Base-by-base conservation (phyloP, 2,797 vertebrate genomes). In the Mus caroli region DNA sequence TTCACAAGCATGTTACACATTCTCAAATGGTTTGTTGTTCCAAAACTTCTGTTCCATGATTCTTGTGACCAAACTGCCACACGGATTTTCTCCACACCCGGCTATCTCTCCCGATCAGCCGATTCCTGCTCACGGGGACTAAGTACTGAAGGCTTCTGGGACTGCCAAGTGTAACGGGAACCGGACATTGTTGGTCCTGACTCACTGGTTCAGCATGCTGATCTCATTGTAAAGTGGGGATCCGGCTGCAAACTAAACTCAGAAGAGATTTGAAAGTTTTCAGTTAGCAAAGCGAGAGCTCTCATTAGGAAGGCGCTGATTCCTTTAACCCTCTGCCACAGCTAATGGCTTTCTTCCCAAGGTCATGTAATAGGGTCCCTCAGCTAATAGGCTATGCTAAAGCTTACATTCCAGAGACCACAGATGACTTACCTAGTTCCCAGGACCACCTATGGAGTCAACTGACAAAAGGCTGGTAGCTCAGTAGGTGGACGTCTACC, bases 21-120 rank as follows among this genome's bases (percentile, higher is more conserved):
- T 98, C 98, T 98, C 98, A 97, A 98, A 98, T 98, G 98, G 98
- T 97, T 98, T 98, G 98, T 98, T 98, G 98, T 98, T 98, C 98
- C 98, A 98, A 98, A 98, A 98, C 98, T 98, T 97, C 6, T 14
- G 97, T 97, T 98, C 97, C 97, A 92, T 50, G 85, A 95, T 97
- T 97, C 96, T 98, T 97, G 96, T 98, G 98, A 98, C 98, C 98
- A 97, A 97, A 98, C 97, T 97, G 98, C 97, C 97, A 91, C 97
- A 94, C 83, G 97, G 96, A 96, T 94, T 97, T 98, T 97, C 96
- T 56, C 17, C 94, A 98, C 93, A 78, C 89, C 22, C 19, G 71
- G 56, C 80, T 98, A 3, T 64, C 97, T 88, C 93, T 92, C 83
- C 58, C 12, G 58, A 89, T 97, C 90, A 80, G 93, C 85, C 54